Conservation (phyloP, 92 coral and sea anemone species). For the Scolanthus callimorphus region DNA sequence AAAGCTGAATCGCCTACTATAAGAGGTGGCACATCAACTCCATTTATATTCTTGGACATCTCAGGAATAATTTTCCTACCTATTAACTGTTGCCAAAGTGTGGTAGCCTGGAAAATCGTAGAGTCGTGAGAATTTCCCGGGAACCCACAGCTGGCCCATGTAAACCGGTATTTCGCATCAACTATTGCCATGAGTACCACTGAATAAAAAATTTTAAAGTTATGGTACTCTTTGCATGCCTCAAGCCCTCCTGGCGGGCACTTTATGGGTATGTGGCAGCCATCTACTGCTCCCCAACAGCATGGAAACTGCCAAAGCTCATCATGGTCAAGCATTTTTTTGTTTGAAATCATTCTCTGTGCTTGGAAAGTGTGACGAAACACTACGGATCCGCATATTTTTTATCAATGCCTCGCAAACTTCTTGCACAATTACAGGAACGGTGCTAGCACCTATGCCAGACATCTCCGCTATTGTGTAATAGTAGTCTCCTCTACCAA, state of each 20-base stretch:
- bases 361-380: constrained; percentile 24
- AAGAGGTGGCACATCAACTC: constrained; percentile 13
- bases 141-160: constrained; percentile 1
- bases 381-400: constrained; percentile 21
- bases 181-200: constrained; percentile 4
- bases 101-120: constrained; percentile 16
- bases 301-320: constrained; percentile 14
- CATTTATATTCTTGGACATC: constrained; percentile 1
- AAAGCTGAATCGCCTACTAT: constrained; percentile 7
- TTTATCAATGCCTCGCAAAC: constrained; percentile 39
- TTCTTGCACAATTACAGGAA: constrained; percentile 34
- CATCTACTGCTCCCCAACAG: constrained; percentile 15
- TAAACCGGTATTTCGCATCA: constrained; percentile 3
- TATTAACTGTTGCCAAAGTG: neutral
- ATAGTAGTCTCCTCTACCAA: constrained; percentile 47
- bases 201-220: constrained; percentile 1
- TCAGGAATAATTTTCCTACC: neutral
- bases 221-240: constrained; percentile 6
- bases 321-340: constrained; percentile 1
- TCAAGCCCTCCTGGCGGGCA: constrained; percentile 4
- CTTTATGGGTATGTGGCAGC: constrained; percentile 5
- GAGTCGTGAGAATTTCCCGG: constrained; percentile 9
- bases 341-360: constrained; percentile 20
- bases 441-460: constrained; percentile 37
- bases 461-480: constrained; percentile 37